Conservation (phyloP, 2,888 invertebrate species). For the Dryobotodes eremita region DNA sequence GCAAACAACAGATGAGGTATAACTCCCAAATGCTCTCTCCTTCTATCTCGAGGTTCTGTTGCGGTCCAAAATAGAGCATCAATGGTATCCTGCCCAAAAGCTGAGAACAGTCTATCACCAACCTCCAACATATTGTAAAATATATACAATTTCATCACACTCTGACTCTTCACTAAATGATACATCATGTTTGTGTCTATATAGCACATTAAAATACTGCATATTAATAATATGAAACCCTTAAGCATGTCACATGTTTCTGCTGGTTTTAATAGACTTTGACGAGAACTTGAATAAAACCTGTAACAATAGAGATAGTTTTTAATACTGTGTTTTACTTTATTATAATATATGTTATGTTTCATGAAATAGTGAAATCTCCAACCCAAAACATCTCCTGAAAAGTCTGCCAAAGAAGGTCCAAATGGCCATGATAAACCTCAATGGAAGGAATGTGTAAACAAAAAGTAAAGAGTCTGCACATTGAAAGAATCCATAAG, state of each 20-base stretch:
- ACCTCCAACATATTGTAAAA: slow-evolving; percentile 99
- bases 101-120: slow-evolving; percentile 98
- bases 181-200: slow-evolving; percentile 99
- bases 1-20: slow-evolving; percentile 98
- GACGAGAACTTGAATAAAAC: slow-evolving; percentile 80
- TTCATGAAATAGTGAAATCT: slow-evolving; percentile 27
- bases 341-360: not conserved
- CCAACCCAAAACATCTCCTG: slow-evolving; percentile 94
- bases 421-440: slow-evolving; percentile 97
- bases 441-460: slow-evolving; percentile 98
- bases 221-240: slow-evolving; percentile 96
- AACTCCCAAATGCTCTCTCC: slow-evolving; percentile 96
- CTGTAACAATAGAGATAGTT: slow-evolving; percentile 73
- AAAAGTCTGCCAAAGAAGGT: slow-evolving; percentile 94
- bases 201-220: slow-evolving; percentile 96
- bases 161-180: slow-evolving; percentile 99
- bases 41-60: slow-evolving; percentile 96
- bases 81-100: slow-evolving; percentile 99
- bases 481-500: slow-evolving; percentile 98
- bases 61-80: slow-evolving; percentile 99
- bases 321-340: not conserved
- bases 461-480: slow-evolving; percentile 99
- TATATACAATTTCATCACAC: slow-evolving; percentile 99
- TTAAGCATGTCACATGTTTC: slow-evolving; percentile 99
- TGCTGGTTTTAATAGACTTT: slow-evolving; percentile 94